Evolutionary conservation across 2,888 invertebrate species (phyloP).

Genomic region (Poecilobothrus nobilitatus): DNA sequence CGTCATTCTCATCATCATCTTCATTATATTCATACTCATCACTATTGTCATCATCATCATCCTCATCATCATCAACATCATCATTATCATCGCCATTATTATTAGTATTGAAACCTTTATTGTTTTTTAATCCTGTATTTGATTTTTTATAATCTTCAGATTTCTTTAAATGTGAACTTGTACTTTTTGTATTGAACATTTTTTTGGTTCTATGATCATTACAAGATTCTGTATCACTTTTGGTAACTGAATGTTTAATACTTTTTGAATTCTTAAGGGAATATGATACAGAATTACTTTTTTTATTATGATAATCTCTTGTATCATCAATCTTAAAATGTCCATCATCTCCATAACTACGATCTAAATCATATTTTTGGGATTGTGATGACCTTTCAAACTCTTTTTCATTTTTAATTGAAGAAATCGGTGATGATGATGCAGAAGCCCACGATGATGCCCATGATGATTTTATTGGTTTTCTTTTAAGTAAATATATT

Average conservation of each 20-base stretch:
- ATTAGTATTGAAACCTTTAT: background rate
- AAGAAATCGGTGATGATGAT: background rate
- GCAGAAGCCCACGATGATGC: background rate
- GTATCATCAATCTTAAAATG: background rate
- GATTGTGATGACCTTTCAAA: background rate
- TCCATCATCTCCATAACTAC: background rate
- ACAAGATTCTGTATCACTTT: background rate
- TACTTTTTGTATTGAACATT: background rate
- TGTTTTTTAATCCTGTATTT: background rate
- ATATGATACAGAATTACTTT: background rate
- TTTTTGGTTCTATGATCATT: background rate
- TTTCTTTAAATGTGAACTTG: background rate
- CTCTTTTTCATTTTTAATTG: background rate
- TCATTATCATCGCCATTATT: background rate
- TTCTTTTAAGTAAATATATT: background rate
- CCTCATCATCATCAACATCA: background rate
- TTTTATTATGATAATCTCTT: background rate
- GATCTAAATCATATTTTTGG: background rate
- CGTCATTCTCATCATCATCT: background rate
- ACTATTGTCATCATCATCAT: background rate
- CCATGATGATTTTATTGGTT: constrained; percentile 1
- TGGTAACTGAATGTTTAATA: background rate
- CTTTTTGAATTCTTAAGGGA: background rate
- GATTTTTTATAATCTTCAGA: background rate
- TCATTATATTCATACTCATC: background rate